These are phyloP conservation scores for Stylophora pistillata DNA, from an alignment of 64 coral and sea anemone genomes.

Conservation along the genomic window DNA sequence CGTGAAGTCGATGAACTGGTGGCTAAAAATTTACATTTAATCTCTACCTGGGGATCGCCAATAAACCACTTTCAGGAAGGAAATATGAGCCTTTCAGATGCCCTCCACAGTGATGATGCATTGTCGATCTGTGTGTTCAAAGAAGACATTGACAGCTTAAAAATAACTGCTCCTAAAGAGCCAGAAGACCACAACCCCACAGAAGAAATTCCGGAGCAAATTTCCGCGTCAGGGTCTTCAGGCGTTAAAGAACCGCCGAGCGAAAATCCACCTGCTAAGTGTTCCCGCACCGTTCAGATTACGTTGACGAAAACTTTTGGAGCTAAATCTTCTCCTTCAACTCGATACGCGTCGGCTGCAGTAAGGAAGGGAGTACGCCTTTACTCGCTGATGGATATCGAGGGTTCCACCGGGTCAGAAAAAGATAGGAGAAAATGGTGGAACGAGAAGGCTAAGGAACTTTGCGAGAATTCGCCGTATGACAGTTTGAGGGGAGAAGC, in stretches of 20 bases:
- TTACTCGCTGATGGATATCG: conserved; percentile 11
- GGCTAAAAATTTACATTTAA: background rate
- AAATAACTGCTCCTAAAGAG: no score
- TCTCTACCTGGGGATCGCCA: conserved; percentile 15
- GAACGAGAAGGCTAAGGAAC: conserved; percentile 31
- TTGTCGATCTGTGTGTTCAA: background rate
- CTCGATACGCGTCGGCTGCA: conserved; percentile 7
- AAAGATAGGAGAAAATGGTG: conserved; percentile 35
- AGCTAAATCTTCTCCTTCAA: background rate
- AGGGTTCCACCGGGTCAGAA: conserved; percentile 28
- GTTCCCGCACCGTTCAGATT: background rate
- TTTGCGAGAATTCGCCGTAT: conserved; percentile 23
- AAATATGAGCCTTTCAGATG: conserved; percentile 1
- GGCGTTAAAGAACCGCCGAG: no score
- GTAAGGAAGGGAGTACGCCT: conserved; percentile 42
- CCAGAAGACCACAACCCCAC: no score
- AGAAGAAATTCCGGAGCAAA: no score
- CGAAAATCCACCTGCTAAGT: background rate
- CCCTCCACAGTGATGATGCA: conserved; percentile 1
- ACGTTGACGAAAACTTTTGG: conserved; percentile 1
- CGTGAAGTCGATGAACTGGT: conserved; percentile 23
- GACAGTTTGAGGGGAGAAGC: conserved; percentile 26
- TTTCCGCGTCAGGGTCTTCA: background rate
- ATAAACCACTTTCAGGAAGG: background rate
- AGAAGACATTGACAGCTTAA: background rate